A percentile compares a stretch with the other conserved stretches of the same genome.
These are phyloP conservation scores for Mycetomoellerius zeteki DNA, from an alignment of 1,140 invertebrate species.

Conservation along the genomic window DNA sequence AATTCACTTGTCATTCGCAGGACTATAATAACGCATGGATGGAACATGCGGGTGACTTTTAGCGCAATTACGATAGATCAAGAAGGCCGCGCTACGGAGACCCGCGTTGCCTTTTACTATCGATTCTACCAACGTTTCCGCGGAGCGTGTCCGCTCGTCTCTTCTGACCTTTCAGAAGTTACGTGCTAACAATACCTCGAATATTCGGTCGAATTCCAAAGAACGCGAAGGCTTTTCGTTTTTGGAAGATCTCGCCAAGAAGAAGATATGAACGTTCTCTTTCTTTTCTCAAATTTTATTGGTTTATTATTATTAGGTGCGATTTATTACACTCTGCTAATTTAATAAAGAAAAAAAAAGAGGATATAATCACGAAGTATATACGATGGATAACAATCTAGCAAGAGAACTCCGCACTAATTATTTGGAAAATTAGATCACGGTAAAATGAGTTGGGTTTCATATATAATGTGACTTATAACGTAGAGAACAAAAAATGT, in stretches of 20 bases:
- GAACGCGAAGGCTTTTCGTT: constrained; percentile 40
- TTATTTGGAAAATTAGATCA: no score
- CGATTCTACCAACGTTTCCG: constrained; percentile 65
- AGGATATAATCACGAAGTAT: background rate
- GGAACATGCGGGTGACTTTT: constrained; percentile 23
- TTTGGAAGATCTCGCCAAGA: background rate
- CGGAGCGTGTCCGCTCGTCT: constrained; percentile 65
- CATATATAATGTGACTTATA: no score
- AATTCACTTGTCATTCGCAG: constrained; percentile 5
- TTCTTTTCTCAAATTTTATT: background rate
- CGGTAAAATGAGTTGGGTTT: no score
- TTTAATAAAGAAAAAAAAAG: background rate
- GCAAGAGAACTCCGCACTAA: background rate
- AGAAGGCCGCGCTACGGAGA: constrained; percentile 37
- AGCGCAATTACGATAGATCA: constrained; percentile 28
- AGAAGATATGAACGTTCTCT: background rate
- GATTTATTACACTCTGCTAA: background rate
- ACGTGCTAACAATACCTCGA: constrained; percentile 58
- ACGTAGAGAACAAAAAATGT: no score
- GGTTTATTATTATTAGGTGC: background rate
- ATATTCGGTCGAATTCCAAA: constrained; percentile 29
- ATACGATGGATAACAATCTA: background rate
- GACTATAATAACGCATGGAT: background rate
- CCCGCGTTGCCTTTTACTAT: constrained; percentile 51
- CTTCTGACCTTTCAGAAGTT: constrained; percentile 66